phyloP scores from a whole-genome alignment of 2,888 invertebrate genomes.

The Desoria tigrina region DNA sequence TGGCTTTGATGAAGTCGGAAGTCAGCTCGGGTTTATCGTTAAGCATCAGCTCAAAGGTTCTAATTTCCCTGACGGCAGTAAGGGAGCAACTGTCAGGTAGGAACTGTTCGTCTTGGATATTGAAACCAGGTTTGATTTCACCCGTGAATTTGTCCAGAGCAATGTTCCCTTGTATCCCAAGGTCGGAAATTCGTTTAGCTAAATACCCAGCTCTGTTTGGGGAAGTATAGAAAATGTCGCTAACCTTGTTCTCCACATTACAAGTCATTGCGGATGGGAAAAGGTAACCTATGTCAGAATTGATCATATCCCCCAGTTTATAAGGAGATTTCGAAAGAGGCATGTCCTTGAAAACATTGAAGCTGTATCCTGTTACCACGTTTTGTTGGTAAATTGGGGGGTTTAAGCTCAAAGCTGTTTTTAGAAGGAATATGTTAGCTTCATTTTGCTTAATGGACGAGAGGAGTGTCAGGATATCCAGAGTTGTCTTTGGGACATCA shows the following conservation, averaged over 20 bases:
- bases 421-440: conserved; percentile 21
- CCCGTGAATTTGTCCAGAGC: conserved; percentile 2
- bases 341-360: conserved; percentile 32
- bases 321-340: conserved; percentile 18
- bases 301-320: conserved; percentile 12
- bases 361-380: conserved; percentile 26
- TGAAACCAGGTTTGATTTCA: conserved; percentile 16
- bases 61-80: conserved; percentile 24
- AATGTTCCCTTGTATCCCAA: conserved; percentile 27
- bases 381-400: conserved; percentile 24
- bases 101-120: conserved; percentile 10
- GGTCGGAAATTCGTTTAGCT: neutral
- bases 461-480: conserved; percentile 21
- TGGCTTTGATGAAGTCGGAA: neutral
- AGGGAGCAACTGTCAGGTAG: conserved; percentile 13
- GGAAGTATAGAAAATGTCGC: conserved; percentile 14
- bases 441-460: conserved; percentile 25
- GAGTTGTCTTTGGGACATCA: conserved; percentile 31
- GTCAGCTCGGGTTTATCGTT: conserved; percentile 27
- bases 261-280: conserved; percentile 24
- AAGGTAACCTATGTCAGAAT: conserved; percentile 37
- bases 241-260: neutral
- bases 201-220: conserved; percentile 15
- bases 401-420: conserved; percentile 21
- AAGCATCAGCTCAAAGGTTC: conserved; percentile 28